These are phyloP conservation scores for Orchestia grillus DNA, from an alignment of 1,140 invertebrate genomes.

Conservation along the genomic window DNA sequence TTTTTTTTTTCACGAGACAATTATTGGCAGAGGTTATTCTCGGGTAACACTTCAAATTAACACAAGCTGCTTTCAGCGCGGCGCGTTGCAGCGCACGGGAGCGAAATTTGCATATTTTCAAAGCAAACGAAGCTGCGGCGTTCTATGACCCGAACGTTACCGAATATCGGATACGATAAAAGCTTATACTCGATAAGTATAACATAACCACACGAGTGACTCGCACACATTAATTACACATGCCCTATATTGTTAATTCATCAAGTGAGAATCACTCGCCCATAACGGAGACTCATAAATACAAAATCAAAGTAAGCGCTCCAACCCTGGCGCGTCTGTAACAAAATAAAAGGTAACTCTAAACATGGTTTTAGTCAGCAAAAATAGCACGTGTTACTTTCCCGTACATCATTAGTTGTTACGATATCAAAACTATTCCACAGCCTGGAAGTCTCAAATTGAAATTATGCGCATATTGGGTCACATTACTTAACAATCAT, in stretches of 20 bases:
- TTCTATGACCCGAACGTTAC: not conserved
- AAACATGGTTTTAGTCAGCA: not conserved
- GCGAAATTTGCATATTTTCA: not conserved
- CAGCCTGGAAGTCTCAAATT: not conserved
- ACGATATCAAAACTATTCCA: not conserved
- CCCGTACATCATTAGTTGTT: not conserved
- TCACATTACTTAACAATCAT: not conserved
- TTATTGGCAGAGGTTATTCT: not conserved
- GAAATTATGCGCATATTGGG: not conserved
- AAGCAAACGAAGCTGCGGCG: not conserved
- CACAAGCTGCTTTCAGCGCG: not conserved
- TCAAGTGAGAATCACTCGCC: not conserved
- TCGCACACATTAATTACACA: not conserved
- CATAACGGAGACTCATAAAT: not conserved
- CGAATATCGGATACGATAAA: conserved; percentile 18
- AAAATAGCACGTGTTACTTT: not conserved
- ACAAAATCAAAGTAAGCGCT: not conserved
- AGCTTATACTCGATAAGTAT: conserved; percentile 5
- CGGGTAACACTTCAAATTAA: not conserved
- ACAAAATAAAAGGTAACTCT: not conserved
- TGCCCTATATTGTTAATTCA: not conserved
- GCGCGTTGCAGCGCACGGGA: not conserved
- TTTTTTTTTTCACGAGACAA: not conserved
- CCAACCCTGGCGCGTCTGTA: not conserved
- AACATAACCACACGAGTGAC: not conserved